Evolutionary conservation across 2,113 vertebrate genomes (phyloP), one percentile per base, ranked within the genome.

Genomic region (Oxyruncus cristatus): DNA sequence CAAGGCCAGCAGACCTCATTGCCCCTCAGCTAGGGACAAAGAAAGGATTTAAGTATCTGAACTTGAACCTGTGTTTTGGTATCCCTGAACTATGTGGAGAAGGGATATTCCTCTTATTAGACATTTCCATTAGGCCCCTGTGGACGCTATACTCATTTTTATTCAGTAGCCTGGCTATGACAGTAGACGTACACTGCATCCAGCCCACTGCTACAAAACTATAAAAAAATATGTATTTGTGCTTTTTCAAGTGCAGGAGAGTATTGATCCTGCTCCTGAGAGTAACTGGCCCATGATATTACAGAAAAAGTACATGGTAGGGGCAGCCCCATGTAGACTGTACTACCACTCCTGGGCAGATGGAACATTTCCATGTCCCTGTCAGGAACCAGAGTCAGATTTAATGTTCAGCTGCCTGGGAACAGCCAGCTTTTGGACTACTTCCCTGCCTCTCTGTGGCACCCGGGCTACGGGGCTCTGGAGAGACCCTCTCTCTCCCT

Each of bases 381-480:
- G 17, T 46, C 39, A 61, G 78, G 49, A 79, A 46, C 4, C 4
- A 73, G 20, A 2, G 7, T 20, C n/a, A 81, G 55, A 47, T 17
- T 63, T 59, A 49, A 67, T 3, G 1, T 50, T 49, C 7, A 1
- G 5, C 14, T 49, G 41, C n/a, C 50, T 67, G 56, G 46, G 20
- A 83, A 80, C 3, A 85, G 42, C 10, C 39, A 74, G 53, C 15
- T 90, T 81, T 44, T 55, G 59, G 39, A 49, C 46, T 20, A 26
- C 23, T 30, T 37, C 72, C 17, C 74, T 66, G n/a, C 61, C 35
- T 81, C 21, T 41, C 55, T 16, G 7, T 35, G 67, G 41, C 1
- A 1, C 55, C n/a, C 12, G 32, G 47, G 49, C 35, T 70, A 26
- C 0, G 0, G 27, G 33, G 26, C 42, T 74, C n/a, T 33, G 9